Evolutionary conservation across 2,888 invertebrate species (phyloP).

Genomic region (Drosophila melanocephala): DNA sequence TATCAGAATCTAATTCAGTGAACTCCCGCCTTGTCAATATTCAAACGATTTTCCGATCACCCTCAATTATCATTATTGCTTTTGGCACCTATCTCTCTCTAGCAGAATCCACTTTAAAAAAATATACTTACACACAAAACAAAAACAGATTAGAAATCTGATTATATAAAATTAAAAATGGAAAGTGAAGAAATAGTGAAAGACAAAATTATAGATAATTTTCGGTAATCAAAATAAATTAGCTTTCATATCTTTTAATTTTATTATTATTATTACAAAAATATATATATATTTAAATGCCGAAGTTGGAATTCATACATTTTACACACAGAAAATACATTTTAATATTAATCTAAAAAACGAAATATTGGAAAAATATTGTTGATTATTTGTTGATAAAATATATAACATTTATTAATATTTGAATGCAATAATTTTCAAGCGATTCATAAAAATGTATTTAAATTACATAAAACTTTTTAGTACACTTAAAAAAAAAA

Average conservation of each 20-base stretch:
- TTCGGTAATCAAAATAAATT: neutral
- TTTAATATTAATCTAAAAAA: neutral
- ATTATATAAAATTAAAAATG: neutral
- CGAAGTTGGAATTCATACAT: neutral
- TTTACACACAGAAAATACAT: neutral
- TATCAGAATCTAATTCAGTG: constrained; percentile 51
- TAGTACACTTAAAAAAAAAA: neutral
- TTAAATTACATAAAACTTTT: neutral
- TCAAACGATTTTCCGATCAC: neutral
- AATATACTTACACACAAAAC: neutral
- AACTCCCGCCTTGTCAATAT: constrained; percentile 29
- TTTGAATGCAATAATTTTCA: neutral
- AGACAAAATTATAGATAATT: neutral
- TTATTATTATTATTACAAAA: neutral
- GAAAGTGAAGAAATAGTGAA: neutral
- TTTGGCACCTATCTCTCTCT: constrained; percentile 7
- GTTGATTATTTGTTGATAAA: neutral
- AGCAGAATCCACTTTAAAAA: neutral
- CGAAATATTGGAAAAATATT: neutral
- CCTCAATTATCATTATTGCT: constrained; percentile 12
- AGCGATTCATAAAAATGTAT: neutral
- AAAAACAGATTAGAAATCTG: neutral
- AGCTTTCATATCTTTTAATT: neutral
- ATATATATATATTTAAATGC: neutral
- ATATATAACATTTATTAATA: neutral